Conservation (phyloP, 2,888 invertebrate genomes). For the Cephus rjabovi region DNA sequence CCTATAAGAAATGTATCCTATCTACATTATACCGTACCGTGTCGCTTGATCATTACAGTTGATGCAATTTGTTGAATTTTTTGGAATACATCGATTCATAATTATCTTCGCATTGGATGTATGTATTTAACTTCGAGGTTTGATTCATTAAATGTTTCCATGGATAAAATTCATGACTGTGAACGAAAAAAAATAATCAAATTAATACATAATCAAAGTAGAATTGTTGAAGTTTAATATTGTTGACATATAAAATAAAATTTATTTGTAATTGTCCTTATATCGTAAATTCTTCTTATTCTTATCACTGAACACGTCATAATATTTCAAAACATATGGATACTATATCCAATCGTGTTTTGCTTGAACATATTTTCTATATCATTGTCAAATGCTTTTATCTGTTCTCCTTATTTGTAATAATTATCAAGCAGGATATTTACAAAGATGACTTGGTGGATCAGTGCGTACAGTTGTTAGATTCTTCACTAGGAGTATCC, state of each 20-base stretch:
- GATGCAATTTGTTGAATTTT: background rate
- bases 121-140: background rate
- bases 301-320: background rate
- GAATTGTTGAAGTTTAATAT: background rate
- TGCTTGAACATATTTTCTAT: background rate
- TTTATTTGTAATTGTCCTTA: background rate
- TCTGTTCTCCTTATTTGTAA: background rate
- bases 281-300: background rate
- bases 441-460: background rate
- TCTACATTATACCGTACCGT: background rate
- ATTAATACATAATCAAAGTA: background rate
- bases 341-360: too few species aligned
- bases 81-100: background rate
- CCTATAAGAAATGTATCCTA: background rate
- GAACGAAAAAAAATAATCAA: background rate
- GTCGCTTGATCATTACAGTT: background rate
- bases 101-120: background rate
- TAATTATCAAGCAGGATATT: background rate
- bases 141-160: background rate
- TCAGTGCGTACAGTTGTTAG: background rate
- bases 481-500: background rate
- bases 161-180: background rate
- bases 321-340: background rate
- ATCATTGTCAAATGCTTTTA: background rate
- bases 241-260: background rate